These are phyloP conservation scores for Lypha dubia DNA, from an alignment of 2,888 invertebrate species.

Conservation along the genomic window DNA sequence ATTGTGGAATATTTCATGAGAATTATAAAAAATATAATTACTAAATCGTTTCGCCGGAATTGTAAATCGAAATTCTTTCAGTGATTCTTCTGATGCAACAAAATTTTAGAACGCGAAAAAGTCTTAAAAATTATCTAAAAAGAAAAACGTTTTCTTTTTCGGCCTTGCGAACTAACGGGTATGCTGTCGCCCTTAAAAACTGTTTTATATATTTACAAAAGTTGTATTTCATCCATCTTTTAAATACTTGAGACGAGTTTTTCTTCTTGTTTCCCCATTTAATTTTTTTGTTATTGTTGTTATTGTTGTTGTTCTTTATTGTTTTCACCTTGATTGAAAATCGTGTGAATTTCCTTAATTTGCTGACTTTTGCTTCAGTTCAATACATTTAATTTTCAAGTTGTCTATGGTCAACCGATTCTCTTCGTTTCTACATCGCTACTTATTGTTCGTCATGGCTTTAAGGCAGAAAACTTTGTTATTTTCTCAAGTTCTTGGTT, in stretches of 20 bases:
- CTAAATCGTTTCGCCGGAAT: too few relatives aligned
- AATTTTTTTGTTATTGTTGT: not conserved
- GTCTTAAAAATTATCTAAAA: too few relatives aligned
- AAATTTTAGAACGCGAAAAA: too few relatives aligned
- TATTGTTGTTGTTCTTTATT: not conserved
- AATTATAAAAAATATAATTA: too few relatives aligned
- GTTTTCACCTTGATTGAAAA: constrained; percentile 62
- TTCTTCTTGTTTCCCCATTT: not conserved
- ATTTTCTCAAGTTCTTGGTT: not conserved
- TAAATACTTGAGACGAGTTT: not conserved
- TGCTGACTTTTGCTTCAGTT: constrained; percentile 9
- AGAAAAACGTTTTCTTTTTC: too few relatives aligned
- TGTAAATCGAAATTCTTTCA: too few relatives aligned
- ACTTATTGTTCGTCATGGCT: not conserved
- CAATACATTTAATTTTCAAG: constrained; percentile 33
- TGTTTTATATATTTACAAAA: not conserved
- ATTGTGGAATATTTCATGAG: too few relatives aligned
- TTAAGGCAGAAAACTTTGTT: not conserved
- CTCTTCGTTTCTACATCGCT: not conserved
- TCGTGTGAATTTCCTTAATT: constrained; percentile 61
- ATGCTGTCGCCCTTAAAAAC: not conserved
- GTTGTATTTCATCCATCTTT: not conserved
- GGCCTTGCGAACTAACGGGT: not conserved
- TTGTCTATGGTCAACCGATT: constrained; percentile 43
- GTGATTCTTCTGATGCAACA: too few relatives aligned